These are phyloP conservation scores for Scomber scombrus DNA, from an alignment of 2,113 vertebrate species.

Conservation along the genomic window DNA sequence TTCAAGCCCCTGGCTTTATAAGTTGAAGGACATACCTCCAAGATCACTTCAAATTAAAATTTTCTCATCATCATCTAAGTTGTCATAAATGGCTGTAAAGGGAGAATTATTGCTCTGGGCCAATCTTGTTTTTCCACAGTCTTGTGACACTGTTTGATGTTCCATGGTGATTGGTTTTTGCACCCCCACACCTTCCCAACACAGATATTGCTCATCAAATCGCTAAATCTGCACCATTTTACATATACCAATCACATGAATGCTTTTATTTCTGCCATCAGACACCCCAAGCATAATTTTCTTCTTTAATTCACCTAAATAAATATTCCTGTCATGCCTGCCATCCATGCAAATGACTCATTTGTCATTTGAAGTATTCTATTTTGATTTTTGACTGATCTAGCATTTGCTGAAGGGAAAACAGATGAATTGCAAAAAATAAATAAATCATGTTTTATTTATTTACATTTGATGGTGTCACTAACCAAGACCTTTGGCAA, in stretches of 20 bases:
- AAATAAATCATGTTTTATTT: constrained; percentile 1
- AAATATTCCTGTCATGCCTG: constrained; percentile 29
- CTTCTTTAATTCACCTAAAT: constrained; percentile 48
- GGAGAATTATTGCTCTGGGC: constrained; percentile 61
- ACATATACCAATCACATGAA: constrained; percentile 35
- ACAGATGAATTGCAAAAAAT: constrained; percentile 5
- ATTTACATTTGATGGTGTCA: neutral
- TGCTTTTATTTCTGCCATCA: constrained; percentile 3
- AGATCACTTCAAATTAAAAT: constrained; percentile 45
- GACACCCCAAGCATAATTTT: constrained; percentile 8
- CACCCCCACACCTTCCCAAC: neutral
- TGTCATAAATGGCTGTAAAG: constrained; percentile 60
- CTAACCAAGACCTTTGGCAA: neutral
- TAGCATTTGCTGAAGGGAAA: neutral
- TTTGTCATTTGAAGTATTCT: constrained; percentile 14
- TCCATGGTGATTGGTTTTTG: constrained; percentile 34
- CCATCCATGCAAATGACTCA: constrained; percentile 19
- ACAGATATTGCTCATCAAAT: constrained; percentile 16
- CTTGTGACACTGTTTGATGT: constrained; percentile 44
- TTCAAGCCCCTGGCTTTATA: constrained; percentile 7
- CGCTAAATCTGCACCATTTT: constrained; percentile 41
- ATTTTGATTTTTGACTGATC: constrained; percentile 16
- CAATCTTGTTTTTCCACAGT: constrained; percentile 57
- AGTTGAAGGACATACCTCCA: constrained; percentile 55
- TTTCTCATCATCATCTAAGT: constrained; percentile 47